These are phyloP conservation scores for Drosophila leontia DNA, from an alignment of 1,140 invertebrate species.

Conservation along the genomic window DNA sequence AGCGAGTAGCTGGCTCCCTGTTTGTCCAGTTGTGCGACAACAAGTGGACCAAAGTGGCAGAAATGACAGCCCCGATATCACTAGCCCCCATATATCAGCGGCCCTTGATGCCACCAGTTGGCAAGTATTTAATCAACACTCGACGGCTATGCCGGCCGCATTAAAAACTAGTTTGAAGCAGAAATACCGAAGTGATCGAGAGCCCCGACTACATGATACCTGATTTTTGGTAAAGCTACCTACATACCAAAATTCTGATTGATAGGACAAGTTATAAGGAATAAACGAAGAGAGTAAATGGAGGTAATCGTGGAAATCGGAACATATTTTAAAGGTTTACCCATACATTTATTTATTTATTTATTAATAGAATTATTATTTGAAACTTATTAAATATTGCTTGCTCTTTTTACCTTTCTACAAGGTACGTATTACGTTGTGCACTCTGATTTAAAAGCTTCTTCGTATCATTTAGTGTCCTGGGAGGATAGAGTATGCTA, in stretches of 20 bases:
- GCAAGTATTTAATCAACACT: conserved; percentile 74
- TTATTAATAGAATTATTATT: no score
- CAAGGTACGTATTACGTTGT: neutral
- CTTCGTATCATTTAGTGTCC: no score
- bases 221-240: neutral
- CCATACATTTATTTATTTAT: no score
- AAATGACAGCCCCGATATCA: conserved; percentile 31
- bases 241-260: neutral
- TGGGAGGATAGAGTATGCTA: no score
- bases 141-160: conserved; percentile 20
- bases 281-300: neutral
- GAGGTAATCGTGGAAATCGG: no score
- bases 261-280: neutral
- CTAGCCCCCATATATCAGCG: conserved; percentile 40
- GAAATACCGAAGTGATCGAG: neutral
- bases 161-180: conserved; percentile 11
- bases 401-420: neutral
- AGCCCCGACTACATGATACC: neutral
- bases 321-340: neutral
- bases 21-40: conserved; percentile 42
- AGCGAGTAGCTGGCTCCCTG: conserved; percentile 26
- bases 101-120: conserved; percentile 36
- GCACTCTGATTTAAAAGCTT: no score
- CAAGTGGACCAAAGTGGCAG: conserved; percentile 34
- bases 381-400: no score